Base-by-base conservation (phyloP, 2,888 invertebrate species). In the Drosophila mimetica region DNA sequence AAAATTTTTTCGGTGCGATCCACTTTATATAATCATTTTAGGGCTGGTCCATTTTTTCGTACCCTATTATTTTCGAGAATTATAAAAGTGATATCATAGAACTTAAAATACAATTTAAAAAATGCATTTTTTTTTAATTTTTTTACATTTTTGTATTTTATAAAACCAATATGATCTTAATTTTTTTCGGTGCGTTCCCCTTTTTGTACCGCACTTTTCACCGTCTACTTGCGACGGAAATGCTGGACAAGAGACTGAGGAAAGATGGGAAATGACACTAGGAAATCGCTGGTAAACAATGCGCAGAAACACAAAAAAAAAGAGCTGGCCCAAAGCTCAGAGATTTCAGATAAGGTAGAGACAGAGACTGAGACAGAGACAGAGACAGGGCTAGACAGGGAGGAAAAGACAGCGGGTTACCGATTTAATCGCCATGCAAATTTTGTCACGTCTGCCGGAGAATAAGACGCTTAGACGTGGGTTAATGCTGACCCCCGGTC, bases 241-340 rank as follows among this genome's bases (percentile, higher is more conserved):
- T 75, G 81, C 78, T 76, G 69, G 72, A 70, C 76, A 75, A 70
- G 73, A 72, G 65, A 65, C 73, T 25, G 69, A 36, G 60, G 61
- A 64, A 72, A 77, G 82, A 83, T 85, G 86, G 83, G 86, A 83
- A 83, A 82, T 86, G 82, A 83, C 83, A 83, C 86, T 86, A 83
- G 83, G 86, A 84, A 86, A 84, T 84, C 83, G 86, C 83, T 86
- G 71, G 83, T 84, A 86, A 83, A 79, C 79, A 77, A 69, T 60
- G 70, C 67, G 57, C 51, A 50, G n/a, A 47, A 69, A 55, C 46
- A 41, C 28, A 60, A 18, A 22, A 41, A 53, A 48, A 64, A 67
- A 65, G 57, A 57, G 44, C 66, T 67, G 34, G 34, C 61, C 63
- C 22, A 65, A 64, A 52, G 51, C 64, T 41, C 37, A 20, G 37